These are phyloP conservation scores for Leptatherina wallacei DNA, from an alignment of 2,797 vertebrate species.

Conservation along the genomic window DNA sequence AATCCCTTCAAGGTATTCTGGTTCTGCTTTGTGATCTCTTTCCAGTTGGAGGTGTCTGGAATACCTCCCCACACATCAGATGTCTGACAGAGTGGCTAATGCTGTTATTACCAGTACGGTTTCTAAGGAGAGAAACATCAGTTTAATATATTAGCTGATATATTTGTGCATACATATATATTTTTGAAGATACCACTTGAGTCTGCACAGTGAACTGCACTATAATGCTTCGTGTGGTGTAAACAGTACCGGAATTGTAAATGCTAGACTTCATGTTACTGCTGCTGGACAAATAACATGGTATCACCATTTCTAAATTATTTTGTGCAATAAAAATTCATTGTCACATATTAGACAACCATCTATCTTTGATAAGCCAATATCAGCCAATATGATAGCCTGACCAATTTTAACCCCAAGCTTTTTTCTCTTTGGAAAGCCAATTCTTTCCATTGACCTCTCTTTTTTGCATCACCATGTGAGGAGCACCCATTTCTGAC, in stretches of 20 bases:
- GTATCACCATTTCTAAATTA: not conserved
- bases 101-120: not conserved
- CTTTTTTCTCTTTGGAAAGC: not conserved
- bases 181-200: not conserved
- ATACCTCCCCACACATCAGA: conserved; percentile 29
- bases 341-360: not conserved
- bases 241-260: not conserved
- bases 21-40: conserved; percentile 19
- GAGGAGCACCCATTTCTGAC: not conserved
- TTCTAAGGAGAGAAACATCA: not conserved
- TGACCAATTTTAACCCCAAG: not conserved
- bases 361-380: not conserved
- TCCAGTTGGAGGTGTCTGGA: conserved; percentile 23
- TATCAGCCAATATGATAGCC: not conserved
- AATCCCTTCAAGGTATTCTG: conserved; percentile 27
- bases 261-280: not conserved
- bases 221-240: not conserved
- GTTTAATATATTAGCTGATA: not conserved
- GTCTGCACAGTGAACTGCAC: not conserved
- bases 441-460: not conserved
- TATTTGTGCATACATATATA: not conserved
- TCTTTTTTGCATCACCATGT: not conserved
- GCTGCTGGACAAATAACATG: not conserved
- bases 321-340: not conserved
- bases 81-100: conserved; percentile 6